phyloP scores from a whole-genome alignment of 2,113 vertebrate species.

The Hystrix brachyura region DNA sequence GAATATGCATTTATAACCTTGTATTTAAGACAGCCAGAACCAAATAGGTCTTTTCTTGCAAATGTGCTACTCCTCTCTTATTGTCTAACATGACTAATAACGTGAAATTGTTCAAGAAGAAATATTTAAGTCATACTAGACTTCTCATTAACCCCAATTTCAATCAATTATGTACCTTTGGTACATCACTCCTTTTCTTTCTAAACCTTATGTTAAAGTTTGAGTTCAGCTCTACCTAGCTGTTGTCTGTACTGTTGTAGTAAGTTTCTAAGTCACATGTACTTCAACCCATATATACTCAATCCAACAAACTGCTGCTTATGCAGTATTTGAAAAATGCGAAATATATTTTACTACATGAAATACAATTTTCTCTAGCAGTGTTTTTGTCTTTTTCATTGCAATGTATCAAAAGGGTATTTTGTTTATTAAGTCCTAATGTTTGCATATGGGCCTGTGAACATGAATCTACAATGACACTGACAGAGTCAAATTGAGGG shows the following conservation, averaged over 20 bases:
- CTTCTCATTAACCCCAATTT: neutral
- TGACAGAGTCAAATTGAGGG: neutral
- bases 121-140: conserved; percentile 3
- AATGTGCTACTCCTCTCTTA: neutral
- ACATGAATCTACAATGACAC: neutral
- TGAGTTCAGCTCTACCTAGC: neutral
- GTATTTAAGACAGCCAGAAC: neutral
- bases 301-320: neutral
- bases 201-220: neutral
- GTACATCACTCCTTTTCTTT: neutral
- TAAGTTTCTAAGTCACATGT: conserved; percentile 35
- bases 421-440: neutral
- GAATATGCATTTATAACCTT: neutral
- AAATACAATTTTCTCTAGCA: neutral
- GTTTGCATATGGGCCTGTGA: neutral
- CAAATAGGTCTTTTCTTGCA: neutral
- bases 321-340: neutral
- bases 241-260: neutral
- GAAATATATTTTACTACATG: conserved; percentile 30
- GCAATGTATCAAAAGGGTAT: neutral
- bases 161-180: conserved; percentile 17
- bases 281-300: neutral
- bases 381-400: neutral
- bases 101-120: neutral
- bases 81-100: conserved; percentile 33